These are phyloP conservation scores for Scaptomyza flava DNA, from an alignment of 2,888 invertebrate genomes.

Conservation along the genomic window DNA sequence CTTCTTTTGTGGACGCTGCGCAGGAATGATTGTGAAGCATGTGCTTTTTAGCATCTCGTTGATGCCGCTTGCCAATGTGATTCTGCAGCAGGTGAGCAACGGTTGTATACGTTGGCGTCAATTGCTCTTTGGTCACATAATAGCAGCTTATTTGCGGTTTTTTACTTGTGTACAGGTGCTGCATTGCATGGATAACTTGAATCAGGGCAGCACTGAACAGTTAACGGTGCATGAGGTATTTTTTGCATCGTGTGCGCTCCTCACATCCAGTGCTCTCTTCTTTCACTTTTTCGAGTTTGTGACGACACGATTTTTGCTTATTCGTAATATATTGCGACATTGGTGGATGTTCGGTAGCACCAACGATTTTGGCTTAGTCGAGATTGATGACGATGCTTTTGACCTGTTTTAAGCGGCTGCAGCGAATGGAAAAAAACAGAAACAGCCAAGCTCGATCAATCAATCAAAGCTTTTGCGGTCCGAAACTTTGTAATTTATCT, in stretches of 20 bases:
- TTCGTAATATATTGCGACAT: constrained; percentile 80
- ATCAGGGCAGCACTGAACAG: constrained; percentile 69
- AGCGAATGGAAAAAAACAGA: not conserved
- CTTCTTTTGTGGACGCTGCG: constrained; percentile 79
- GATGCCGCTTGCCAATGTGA: constrained; percentile 80
- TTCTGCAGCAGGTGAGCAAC: constrained; percentile 77
- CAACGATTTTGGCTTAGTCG: constrained; percentile 71
- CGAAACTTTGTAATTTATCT: not conserved
- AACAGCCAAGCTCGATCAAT: not conserved
- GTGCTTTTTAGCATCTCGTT: constrained; percentile 76
- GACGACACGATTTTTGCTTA: constrained; percentile 75
- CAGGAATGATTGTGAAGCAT: constrained; percentile 79
- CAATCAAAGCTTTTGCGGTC: not conserved
- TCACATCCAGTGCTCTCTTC: constrained; percentile 82
- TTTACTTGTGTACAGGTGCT: constrained; percentile 71
- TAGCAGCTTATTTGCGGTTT: constrained; percentile 50
- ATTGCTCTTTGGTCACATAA: constrained; percentile 9
- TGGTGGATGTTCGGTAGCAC: constrained; percentile 84
- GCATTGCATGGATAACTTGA: constrained; percentile 81
- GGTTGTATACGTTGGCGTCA: constrained; percentile 9
- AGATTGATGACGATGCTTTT: constrained; percentile 75
- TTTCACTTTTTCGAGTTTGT: constrained; percentile 82
- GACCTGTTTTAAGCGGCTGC: constrained; percentile 68
- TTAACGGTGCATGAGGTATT: constrained; percentile 71
- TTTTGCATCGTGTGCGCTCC: constrained; percentile 69